Evolutionary conservation across 1,140 invertebrate genomes (phyloP).

Genomic region (Sesamia nonagrioides): DNA sequence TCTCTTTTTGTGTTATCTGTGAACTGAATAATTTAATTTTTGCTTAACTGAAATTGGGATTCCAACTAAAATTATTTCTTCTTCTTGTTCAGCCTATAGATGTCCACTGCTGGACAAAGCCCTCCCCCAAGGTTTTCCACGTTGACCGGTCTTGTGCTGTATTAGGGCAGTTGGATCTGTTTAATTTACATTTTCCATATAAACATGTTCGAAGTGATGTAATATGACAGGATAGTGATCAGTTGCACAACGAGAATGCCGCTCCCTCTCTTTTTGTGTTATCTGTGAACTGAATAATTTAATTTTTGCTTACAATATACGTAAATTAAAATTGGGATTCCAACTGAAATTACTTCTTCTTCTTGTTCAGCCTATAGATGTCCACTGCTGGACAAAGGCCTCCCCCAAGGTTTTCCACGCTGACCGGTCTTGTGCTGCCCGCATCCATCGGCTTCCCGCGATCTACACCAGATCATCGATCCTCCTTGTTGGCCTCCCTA

Average conservation of each 20-base stretch:
- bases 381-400: too few relatives aligned
- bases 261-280: conserved; percentile 17
- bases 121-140: too few relatives aligned
- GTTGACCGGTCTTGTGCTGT: too few relatives aligned
- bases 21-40: neutral
- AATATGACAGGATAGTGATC: conserved; percentile 43
- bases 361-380: too few relatives aligned
- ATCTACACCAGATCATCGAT: too few relatives aligned
- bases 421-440: too few relatives aligned
- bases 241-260: conserved; percentile 37
- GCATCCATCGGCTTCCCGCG: too few relatives aligned
- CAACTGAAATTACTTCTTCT: neutral
- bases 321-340: neutral
- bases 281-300: neutral
- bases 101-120: too few relatives aligned
- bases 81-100: too few relatives aligned
- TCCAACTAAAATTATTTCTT: too few relatives aligned
- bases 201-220: conserved; percentile 36
- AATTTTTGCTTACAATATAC: neutral
- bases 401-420: too few relatives aligned
- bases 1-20: conserved; percentile 24
- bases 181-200: conserved; percentile 45
- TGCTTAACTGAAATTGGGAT: neutral
- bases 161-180: conserved; percentile 33
- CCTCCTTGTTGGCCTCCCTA: too few relatives aligned